Conservation (phyloP, 2,113 vertebrate genomes). For the Cryptomyrus ogoouensis region DNA sequence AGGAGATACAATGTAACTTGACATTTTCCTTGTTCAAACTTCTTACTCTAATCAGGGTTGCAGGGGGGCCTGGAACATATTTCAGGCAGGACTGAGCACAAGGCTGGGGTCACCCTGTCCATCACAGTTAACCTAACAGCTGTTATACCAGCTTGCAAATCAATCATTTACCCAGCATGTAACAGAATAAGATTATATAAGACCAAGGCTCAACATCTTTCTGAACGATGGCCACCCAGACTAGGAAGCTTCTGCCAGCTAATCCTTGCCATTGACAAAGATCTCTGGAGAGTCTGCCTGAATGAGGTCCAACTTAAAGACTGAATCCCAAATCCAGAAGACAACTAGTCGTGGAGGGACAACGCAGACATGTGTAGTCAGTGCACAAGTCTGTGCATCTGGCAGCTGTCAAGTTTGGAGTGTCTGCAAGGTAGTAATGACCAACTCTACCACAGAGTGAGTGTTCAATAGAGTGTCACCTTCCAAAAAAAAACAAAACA, state of each 20-base stretch:
- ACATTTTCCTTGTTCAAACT: neutral
- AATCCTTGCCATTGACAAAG: neutral
- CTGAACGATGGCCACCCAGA: neutral
- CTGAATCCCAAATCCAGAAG: neutral
- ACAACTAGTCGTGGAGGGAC: neutral
- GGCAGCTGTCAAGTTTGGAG: neutral
- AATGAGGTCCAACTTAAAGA: neutral
- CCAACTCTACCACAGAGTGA: neutral
- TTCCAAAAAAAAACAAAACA: neutral
- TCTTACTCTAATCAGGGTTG: neutral
- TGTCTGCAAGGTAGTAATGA: neutral
- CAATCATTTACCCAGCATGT: neutral
- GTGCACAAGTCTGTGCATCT: neutral
- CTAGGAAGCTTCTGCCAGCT: neutral
- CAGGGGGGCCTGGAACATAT: neutral
- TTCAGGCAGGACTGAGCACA: neutral
- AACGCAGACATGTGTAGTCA: neutral
- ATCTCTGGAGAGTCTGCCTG: neutral
- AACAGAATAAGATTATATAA: neutral
- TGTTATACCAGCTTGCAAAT: neutral
- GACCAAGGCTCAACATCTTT: neutral
- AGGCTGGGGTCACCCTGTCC: neutral
- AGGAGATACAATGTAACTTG: neutral
- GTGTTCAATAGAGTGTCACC: neutral
- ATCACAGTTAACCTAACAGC: neutral